Evolutionary conservation across 1,140 invertebrate species (phyloP).

Genomic region (Nasonia longicornis): DNA sequence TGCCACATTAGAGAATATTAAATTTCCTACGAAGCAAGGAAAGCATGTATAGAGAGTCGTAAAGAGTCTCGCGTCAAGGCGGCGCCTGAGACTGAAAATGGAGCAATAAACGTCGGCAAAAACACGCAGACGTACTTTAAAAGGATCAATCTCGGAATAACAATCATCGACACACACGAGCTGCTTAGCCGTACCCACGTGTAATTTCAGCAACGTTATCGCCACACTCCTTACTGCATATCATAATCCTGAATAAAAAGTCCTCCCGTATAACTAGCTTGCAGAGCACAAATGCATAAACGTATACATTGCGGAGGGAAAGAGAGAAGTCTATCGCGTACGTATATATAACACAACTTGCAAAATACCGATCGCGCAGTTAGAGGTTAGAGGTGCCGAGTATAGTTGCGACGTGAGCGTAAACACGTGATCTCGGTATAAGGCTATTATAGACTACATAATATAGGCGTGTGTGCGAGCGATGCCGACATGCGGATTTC

Average conservation of each 20-base stretch:
- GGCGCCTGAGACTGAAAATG: too few species aligned
- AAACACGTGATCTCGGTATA: not conserved
- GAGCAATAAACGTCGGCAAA: not conserved
- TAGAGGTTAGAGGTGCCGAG: not conserved
- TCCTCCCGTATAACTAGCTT: not conserved
- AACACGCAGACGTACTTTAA: not conserved
- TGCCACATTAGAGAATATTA: not conserved
- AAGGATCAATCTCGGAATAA: not conserved
- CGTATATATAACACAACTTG: not conserved
- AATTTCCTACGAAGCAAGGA: not conserved
- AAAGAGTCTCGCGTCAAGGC: not conserved
- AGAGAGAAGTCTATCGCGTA: not conserved
- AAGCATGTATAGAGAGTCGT: not conserved
- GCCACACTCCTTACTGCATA: not conserved
- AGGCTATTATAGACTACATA: not conserved
- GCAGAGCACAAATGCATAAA: not conserved
- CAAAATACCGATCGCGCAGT: not conserved
- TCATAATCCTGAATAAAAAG: not conserved
- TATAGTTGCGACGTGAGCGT: not conserved
- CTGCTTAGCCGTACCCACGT: not conserved
- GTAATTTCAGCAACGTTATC: not conserved
- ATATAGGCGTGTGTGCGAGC: not conserved
- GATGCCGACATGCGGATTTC: not conserved
- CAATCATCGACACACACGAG: not conserved
- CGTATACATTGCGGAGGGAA: not conserved